Evolutionary conservation across 1,140 invertebrate species (phyloP).

Genomic region (Stratiolaelaps scimitus): DNA sequence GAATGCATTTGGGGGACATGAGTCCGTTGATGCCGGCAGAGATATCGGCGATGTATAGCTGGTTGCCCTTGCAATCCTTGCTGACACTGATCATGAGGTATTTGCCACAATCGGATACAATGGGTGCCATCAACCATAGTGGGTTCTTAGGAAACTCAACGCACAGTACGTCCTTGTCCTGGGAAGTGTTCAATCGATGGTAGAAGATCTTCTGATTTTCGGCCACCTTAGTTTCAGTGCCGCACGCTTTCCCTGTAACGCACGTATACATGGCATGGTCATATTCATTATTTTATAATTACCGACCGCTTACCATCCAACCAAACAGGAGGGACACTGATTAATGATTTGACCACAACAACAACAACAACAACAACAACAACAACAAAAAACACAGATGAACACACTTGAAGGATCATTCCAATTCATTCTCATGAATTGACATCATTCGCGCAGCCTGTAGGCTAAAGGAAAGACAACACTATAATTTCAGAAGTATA

Average conservation of each 20-base stretch:
- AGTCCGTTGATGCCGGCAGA: slow-evolving; percentile 49
- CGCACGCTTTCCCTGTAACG: slow-evolving; percentile 57
- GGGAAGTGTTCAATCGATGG: slow-evolving; percentile 70
- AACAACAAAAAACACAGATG: no score
- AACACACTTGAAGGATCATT: no score
- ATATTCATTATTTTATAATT: no score
- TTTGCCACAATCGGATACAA: slow-evolving; percentile 70
- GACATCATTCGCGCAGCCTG: no score
- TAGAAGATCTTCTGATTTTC: slow-evolving; percentile 87
- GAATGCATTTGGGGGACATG: slow-evolving; percentile 56
- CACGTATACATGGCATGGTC: no score
- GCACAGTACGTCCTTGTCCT: slow-evolving; percentile 72
- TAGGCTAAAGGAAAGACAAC: no score
- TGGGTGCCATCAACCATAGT: slow-evolving; percentile 67
- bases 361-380: no score
- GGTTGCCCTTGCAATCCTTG: slow-evolving; percentile 74
- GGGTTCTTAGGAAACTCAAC: slow-evolving; percentile 84
- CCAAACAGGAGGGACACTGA: no score
- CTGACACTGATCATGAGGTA: slow-evolving; percentile 65
- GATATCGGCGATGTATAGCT: slow-evolving; percentile 68
- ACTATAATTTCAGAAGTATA: no score
- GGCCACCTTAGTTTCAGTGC: slow-evolving; percentile 72
- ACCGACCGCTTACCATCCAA: no score
- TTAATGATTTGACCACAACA: no score
- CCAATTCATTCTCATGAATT: no score